Conservation (phyloP, 53 echinoderm and acorn worm species). For the Stichopus horrens region DNA sequence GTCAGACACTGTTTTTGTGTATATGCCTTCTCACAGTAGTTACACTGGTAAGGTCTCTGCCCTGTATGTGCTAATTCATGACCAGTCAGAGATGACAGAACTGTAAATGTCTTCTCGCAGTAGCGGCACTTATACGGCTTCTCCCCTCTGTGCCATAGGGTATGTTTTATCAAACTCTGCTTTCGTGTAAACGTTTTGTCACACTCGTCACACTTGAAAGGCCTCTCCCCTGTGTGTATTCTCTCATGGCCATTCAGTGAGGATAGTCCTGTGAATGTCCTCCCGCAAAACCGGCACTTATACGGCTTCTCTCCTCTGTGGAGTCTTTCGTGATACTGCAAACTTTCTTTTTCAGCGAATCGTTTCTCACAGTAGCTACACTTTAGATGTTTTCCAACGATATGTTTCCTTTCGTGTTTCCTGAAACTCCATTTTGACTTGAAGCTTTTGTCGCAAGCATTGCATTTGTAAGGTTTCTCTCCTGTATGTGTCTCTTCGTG, state of each 20-base stretch:
- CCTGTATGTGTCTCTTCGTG: neutral
- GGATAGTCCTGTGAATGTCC: neutral
- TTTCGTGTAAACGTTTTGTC: neutral
- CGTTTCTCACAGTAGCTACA: conserved; percentile 1
- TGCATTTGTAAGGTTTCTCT: neutral
- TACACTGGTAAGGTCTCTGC: too few relatives aligned
- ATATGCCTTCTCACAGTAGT: too few relatives aligned
- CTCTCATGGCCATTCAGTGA: neutral
- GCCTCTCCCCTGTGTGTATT: neutral
- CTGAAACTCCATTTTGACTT: neutral
- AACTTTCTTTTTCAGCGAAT: neutral
- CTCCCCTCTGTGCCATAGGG: neutral
- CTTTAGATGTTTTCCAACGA: neutral
- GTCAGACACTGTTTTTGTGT: too few relatives aligned
- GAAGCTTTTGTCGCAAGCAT: neutral
- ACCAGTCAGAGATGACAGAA: too few relatives aligned
- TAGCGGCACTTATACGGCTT: neutral
- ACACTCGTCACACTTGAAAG: neutral
- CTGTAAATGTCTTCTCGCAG: neutral
- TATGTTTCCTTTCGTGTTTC: neutral
- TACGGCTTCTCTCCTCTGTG: neutral
- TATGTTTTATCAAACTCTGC: neutral
- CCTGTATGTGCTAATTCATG: too few relatives aligned
- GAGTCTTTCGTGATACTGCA: neutral
- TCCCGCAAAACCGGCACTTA: neutral